A percentile compares a stretch with the other conserved stretches of the same genome.
Conservation (phyloP, 2,797 vertebrate genomes). For the Pseudomugil tenellus region DNA sequence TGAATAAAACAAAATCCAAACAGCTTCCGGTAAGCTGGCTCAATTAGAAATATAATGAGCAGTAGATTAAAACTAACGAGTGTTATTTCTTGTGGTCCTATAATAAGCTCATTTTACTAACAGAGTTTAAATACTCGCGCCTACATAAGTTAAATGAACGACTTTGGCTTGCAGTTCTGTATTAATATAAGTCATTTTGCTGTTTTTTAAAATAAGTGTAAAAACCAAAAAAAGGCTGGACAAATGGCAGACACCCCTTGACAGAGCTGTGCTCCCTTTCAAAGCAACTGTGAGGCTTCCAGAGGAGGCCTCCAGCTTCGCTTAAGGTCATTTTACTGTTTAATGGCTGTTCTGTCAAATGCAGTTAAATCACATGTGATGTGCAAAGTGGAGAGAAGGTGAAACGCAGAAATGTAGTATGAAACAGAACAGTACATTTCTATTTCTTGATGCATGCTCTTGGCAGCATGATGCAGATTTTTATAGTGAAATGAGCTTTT, state of each 20-base stretch:
- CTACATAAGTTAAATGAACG: too few relatives aligned
- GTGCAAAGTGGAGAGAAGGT: slow-evolving; percentile 3
- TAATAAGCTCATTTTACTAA: neutral
- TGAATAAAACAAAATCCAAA: neutral
- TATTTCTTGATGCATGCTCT: neutral
- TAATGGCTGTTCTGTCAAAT: slow-evolving; percentile 25
- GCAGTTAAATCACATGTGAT: neutral
- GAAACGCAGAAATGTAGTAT: slow-evolving; percentile 8
- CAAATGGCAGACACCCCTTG: too few relatives aligned
- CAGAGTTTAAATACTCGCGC: too few relatives aligned
- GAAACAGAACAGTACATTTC: neutral
- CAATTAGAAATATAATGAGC: too few relatives aligned
- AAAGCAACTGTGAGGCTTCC: slow-evolving; percentile 30
- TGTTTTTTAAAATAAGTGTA: neutral
- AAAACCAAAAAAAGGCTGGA: neutral
- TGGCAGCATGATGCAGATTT: neutral
- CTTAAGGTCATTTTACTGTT: slow-evolving; percentile 20
- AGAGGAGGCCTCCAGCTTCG: slow-evolving; percentile 1
- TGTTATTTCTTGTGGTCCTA: too few relatives aligned
- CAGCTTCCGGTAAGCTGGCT: neutral
- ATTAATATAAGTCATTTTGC: too few relatives aligned
- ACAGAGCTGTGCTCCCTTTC: neutral
- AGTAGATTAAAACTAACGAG: too few relatives aligned
- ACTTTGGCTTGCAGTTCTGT: too few relatives aligned
- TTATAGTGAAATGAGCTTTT: too few relatives aligned